Evolutionary conservation across 2,888 invertebrate genomes (phyloP), one percentile per base, ranked within the genome.

Genomic region (Eristalis intricaria): DNA sequence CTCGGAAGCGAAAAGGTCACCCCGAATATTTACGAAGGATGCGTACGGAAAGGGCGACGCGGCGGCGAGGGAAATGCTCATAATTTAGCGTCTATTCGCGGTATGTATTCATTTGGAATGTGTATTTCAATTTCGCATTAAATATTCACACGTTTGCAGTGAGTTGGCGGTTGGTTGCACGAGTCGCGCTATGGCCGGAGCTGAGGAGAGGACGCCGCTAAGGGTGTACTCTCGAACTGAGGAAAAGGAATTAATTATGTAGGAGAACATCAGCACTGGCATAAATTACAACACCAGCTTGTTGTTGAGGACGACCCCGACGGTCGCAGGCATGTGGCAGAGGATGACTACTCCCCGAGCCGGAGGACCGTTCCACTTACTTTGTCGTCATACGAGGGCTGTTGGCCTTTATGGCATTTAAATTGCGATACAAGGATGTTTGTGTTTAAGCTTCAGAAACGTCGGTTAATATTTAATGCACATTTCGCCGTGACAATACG

Each of bases 401-500:
- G 71, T 65, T 81, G 68, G 70, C 40, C 40, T 84, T 80, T 84
- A 81, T 84, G 68, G 71, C 60, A 38, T 61, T 66, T 80, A 75
- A 84, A 84, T 75, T 80, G 65, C 71, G 70, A 58, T 81, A 71
- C 56, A 29, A 70, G 61, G 23, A 35, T 71, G 66, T 32, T 63
- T 71, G 63, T 58, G 73, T 68, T 77, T 65, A 69, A 77, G 69
- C 82, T 65, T 69, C 38, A 50, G 64, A 69, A 50, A 74, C 69
- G 69, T 77, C 64, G 77, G 58, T 85, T 74, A 82, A 82, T 81
- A 82, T 82, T 85, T 85, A 85, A 85, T 85, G 81, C 81, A 73
- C 71, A 85, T n/a, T 64, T 56, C 43, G 43, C 19, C 63, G 64
- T 64, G 78, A 78, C 70, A 78, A 78, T 40, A 56, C 56, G 35